These are phyloP conservation scores for Zoroaster sp. DNA, from an alignment of 53 echinoderm and acorn worm species.

Conservation along the genomic window DNA sequence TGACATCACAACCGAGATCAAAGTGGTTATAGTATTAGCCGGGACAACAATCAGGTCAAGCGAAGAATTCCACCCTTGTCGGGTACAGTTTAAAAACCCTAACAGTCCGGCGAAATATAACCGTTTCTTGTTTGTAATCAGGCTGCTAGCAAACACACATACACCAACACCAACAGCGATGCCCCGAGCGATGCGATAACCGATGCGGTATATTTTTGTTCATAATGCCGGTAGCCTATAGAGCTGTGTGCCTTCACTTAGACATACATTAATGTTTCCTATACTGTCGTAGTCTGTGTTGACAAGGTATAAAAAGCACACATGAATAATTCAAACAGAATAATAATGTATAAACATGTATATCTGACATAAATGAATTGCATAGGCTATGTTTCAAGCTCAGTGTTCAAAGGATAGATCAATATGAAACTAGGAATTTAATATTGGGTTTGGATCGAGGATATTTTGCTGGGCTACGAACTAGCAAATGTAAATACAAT, in stretches of 20 bases:
- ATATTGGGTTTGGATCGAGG: no score
- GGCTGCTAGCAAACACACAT: not conserved
- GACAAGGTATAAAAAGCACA: conserved; percentile 3
- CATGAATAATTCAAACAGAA: conserved; percentile 34
- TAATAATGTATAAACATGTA: no score
- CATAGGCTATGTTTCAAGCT: no score
- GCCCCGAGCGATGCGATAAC: not conserved
- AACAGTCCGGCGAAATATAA: not conserved
- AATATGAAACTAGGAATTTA: no score
- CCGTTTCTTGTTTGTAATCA: not conserved
- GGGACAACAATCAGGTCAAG: conserved; percentile 27
- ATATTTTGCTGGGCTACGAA: no score
- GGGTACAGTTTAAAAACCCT: not conserved
- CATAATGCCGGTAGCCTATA: no score
- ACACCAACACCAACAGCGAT: not conserved
- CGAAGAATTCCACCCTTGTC: not conserved
- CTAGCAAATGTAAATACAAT: no score
- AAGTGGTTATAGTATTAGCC: not conserved
- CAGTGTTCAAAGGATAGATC: no score
- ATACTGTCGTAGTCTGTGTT: not conserved
- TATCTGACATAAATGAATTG: no score
- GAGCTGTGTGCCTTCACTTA: not conserved
- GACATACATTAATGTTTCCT: not conserved
- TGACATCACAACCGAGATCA: not conserved
- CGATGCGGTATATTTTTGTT: no score